These are phyloP conservation scores for Caenorhabditis zanzibari DNA, from an alignment of 2,888 invertebrate genomes.

Conservation along the genomic window DNA sequence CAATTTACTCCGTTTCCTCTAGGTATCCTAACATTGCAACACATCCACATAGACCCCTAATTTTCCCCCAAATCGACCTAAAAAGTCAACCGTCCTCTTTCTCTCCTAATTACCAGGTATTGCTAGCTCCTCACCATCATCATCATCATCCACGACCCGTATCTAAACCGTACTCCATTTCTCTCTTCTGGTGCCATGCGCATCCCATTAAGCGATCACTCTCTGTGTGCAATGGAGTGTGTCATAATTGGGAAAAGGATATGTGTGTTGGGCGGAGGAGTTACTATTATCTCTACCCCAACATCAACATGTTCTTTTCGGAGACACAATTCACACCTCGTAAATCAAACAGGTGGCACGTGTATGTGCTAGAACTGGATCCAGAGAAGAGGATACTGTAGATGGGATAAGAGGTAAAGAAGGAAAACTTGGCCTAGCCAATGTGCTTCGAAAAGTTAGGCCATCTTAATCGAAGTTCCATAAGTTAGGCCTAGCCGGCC, in stretches of 20 bases:
- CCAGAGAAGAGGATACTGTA: neutral
- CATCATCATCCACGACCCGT: neutral
- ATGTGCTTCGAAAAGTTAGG: too few relatives aligned
- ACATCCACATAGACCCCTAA: conserved; percentile 45
- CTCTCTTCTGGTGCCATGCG: conserved; percentile 49
- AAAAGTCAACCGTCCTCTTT: neutral
- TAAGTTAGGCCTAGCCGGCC: too few relatives aligned
- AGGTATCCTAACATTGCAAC: conserved; percentile 22
- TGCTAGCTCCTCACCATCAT: neutral
- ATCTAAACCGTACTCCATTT: neutral
- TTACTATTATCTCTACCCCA: conserved; percentile 6
- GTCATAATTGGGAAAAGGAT: conserved; percentile 27
- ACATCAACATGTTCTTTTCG: neutral
- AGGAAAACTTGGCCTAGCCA: too few relatives aligned
- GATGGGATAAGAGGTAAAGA: neutral
- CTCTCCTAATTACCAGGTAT: conserved; percentile 9
- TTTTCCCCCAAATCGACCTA: neutral
- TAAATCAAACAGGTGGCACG: conserved; percentile 45
- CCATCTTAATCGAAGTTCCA: too few relatives aligned
- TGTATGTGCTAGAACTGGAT: neutral
- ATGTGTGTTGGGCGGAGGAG: neutral
- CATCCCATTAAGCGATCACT: conserved; percentile 59
- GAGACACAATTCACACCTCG: conserved; percentile 41
- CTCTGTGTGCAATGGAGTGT: conserved; percentile 59
- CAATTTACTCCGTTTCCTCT: neutral